These are phyloP conservation scores for Pelodiscus sinensis DNA, from an alignment of 2,113 vertebrate species.

Conservation along the genomic window DNA sequence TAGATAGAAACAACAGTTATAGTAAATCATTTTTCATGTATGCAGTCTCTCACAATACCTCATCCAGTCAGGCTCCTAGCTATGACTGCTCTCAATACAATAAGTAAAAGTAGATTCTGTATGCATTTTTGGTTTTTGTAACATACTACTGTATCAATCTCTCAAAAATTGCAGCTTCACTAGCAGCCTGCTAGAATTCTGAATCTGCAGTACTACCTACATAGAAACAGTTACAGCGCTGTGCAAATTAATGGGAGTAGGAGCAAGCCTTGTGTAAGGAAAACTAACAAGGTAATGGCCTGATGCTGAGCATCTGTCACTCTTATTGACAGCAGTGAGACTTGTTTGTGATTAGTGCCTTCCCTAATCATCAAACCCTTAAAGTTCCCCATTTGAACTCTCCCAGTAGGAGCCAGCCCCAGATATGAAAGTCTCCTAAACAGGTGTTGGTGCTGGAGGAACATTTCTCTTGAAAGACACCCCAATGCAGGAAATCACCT, in stretches of 20 bases:
- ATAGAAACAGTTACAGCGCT: neutral
- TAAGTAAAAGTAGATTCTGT: neutral
- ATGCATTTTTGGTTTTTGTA: neutral
- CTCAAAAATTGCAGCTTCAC: neutral
- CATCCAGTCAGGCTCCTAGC: neutral
- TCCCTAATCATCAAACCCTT: neutral
- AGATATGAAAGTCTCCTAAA: neutral
- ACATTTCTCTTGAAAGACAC: neutral
- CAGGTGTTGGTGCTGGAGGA: neutral
- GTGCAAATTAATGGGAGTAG: neutral
- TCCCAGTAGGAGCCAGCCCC: neutral
- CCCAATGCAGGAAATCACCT: neutral
- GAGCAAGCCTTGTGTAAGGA: neutral
- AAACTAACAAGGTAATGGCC: neutral
- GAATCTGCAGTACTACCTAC: neutral
- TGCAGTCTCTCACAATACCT: neutral
- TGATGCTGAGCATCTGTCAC: neutral
- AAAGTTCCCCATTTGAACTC: neutral
- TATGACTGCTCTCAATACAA: neutral
- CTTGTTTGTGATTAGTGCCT: neutral
- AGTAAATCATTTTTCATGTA: neutral
- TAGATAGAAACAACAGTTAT: neutral
- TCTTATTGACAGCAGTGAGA: neutral
- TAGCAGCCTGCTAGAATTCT: neutral
- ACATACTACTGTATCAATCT: neutral